phyloP scores from a whole-genome alignment of 2,888 invertebrate genomes.

The Tillus elongatus region DNA sequence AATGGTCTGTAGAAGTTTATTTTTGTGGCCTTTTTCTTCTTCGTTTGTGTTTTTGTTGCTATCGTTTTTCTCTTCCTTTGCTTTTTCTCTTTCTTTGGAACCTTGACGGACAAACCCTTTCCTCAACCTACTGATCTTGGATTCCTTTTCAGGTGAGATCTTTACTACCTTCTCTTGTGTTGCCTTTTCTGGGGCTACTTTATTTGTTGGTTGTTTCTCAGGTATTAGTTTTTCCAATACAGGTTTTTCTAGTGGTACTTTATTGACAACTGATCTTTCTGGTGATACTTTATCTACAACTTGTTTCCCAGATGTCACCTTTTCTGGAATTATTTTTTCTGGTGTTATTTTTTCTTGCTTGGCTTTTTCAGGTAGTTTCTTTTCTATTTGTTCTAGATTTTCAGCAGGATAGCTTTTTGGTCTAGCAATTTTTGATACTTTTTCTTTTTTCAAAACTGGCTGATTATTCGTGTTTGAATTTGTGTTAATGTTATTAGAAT shows the following conservation, averaged over 20 bases:
- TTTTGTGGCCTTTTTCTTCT: slow-evolving; percentile 36
- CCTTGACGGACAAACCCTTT: slow-evolving; percentile 28
- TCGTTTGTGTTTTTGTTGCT: slow-evolving; percentile 29
- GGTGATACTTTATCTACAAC: background rate
- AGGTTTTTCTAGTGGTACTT: slow-evolving; percentile 12
- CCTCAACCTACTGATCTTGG: slow-evolving; percentile 37
- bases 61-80: slow-evolving; percentile 32
- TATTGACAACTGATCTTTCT: background rate
- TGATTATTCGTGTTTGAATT: slow-evolving; percentile 17
- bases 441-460: slow-evolving; percentile 31
- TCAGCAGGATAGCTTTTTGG: slow-evolving; percentile 51
- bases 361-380: too few species aligned
- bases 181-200: slow-evolving; percentile 9
- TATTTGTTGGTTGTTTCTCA: background rate
- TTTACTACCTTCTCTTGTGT: slow-evolving; percentile 36
- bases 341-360: slow-evolving; percentile 32
- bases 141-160: slow-evolving; percentile 51
- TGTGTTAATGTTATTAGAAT: slow-evolving; percentile 11
- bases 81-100: slow-evolving; percentile 26
- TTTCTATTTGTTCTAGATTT: too few species aligned
- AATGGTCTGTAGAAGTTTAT: slow-evolving; percentile 60
- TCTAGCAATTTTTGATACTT: slow-evolving; percentile 44
- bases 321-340: slow-evolving; percentile 17
- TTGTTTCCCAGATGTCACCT: slow-evolving; percentile 10
- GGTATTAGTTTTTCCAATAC: slow-evolving; percentile 1